Evolutionary conservation across 1,140 invertebrate genomes (phyloP).

Genomic region (Pogonognathellus flavescens): DNA sequence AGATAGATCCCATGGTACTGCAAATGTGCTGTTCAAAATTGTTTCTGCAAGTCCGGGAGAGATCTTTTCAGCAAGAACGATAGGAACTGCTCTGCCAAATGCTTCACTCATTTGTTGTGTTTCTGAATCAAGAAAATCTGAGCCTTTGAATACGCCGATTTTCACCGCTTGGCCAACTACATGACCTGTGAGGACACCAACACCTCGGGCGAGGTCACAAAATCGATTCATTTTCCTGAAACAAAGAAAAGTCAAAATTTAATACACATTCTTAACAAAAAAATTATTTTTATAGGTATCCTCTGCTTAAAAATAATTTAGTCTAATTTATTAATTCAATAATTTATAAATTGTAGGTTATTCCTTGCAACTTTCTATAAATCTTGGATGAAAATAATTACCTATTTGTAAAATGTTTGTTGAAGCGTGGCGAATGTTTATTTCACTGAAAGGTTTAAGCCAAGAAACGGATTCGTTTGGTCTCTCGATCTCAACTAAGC

Average conservation of each 20-base stretch:
- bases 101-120: conserved; percentile 53
- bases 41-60: conserved; percentile 54
- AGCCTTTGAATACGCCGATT: conserved; percentile 47
- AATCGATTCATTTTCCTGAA: conserved; percentile 47
- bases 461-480: no score
- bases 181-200: conserved; percentile 53
- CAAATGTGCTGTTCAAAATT: conserved; percentile 45
- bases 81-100: conserved; percentile 55
- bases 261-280: no score
- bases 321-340: not conserved
- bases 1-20: conserved; percentile 49
- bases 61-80: conserved; percentile 55
- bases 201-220: conserved; percentile 51
- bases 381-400: no score
- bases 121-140: conserved; percentile 53
- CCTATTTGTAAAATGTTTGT: no score
- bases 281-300: not conserved
- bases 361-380: no score
- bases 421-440: no score
- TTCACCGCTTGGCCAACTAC: conserved; percentile 54
- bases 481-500: no score
- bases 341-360: no score
- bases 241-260: not conserved
- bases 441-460: no score
- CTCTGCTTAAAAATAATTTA: not conserved